phyloP scores from a whole-genome alignment of 2,797 vertebrate species.

The Pipistrellus pygmaeus region DNA sequence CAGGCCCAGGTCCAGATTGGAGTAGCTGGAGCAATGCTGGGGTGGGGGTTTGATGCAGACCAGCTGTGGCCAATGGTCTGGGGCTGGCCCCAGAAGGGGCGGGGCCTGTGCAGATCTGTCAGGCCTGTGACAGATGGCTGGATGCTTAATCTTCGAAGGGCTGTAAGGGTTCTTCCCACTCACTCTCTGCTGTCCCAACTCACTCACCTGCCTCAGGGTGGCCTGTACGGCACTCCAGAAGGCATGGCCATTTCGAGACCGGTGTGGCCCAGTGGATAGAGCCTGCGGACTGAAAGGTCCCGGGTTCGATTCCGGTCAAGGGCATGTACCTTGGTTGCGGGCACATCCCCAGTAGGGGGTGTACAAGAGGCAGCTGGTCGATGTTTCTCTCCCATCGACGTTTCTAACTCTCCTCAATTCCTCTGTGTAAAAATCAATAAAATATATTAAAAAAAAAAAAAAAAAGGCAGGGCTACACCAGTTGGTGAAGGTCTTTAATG shows the following conservation, averaged over 20 bases:
- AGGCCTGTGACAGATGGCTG: background rate
- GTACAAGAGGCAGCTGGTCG: no score
- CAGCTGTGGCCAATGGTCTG: background rate
- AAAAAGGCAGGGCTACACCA: constrained; percentile 64
- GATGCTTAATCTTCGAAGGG: background rate
- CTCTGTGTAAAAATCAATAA: no score
- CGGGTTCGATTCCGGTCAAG: no score
- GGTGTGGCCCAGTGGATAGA: no score
- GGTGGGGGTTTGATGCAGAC: no score
- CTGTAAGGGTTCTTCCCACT: background rate
- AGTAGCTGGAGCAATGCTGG: background rate
- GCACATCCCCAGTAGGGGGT: no score
- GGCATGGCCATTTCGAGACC: background rate
- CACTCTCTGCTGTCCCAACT: background rate
- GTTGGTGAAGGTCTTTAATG: constrained; percentile 66
- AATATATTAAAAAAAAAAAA: no score
- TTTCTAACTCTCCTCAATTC: no score
- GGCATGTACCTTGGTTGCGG: no score
- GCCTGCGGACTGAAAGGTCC: no score
- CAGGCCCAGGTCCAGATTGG: background rate
- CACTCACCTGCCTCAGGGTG: constrained; percentile 6
- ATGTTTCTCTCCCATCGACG: no score
- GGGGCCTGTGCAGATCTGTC: background rate
- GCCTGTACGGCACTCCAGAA: constrained; percentile 55
- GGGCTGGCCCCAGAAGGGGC: background rate